These are phyloP conservation scores for Centropristis striata DNA, from an alignment of 2,113 vertebrate genomes.

Conservation along the genomic window DNA sequence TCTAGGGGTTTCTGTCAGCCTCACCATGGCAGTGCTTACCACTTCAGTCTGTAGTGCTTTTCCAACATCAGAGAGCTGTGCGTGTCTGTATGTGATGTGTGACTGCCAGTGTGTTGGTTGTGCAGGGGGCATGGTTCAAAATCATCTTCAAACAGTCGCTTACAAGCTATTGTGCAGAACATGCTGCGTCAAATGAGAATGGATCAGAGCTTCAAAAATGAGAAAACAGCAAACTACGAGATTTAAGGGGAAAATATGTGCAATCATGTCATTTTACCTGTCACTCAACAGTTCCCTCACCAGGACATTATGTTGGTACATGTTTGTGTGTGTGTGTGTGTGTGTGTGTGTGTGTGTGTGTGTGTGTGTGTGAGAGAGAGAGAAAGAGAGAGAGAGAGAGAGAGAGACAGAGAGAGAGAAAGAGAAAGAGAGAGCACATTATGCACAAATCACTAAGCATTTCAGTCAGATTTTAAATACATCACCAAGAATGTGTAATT, in stretches of 20 bases:
- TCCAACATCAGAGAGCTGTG: slow-evolving; percentile 65
- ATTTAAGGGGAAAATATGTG: slow-evolving; percentile 59
- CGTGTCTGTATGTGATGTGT: slow-evolving; percentile 44
- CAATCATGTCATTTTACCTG: slow-evolving; percentile 73
- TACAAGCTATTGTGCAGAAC: slow-evolving; percentile 67
- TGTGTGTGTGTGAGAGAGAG: not conserved
- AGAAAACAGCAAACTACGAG: slow-evolving; percentile 57
- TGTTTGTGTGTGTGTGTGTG: not conserved
- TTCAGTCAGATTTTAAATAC: not conserved
- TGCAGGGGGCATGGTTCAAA: slow-evolving; percentile 68
- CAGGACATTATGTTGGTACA: slow-evolving; percentile 42
- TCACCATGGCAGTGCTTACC: slow-evolving; percentile 73
- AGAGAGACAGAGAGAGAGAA: not conserved
- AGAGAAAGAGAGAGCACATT: not conserved
- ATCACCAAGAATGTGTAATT: not conserved
- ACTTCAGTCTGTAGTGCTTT: slow-evolving; percentile 86
- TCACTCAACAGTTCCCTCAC: slow-evolving; percentile 65
- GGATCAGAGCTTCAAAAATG: slow-evolving; percentile 56
- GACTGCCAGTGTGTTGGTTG: slow-evolving; percentile 48
- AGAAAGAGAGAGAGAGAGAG: not conserved
- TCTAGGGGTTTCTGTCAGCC: slow-evolving; percentile 75
- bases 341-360: not conserved
- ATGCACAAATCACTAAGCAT: not conserved
- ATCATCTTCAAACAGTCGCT: slow-evolving; percentile 73
- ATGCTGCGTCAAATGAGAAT: slow-evolving; percentile 65